Percentiles rank a stretch among this genome's conserved stretches.
These are phyloP conservation scores for Aphelenchoides bicaudatus DNA, from an alignment of 2,888 invertebrate genomes.

Conservation along the genomic window DNA sequence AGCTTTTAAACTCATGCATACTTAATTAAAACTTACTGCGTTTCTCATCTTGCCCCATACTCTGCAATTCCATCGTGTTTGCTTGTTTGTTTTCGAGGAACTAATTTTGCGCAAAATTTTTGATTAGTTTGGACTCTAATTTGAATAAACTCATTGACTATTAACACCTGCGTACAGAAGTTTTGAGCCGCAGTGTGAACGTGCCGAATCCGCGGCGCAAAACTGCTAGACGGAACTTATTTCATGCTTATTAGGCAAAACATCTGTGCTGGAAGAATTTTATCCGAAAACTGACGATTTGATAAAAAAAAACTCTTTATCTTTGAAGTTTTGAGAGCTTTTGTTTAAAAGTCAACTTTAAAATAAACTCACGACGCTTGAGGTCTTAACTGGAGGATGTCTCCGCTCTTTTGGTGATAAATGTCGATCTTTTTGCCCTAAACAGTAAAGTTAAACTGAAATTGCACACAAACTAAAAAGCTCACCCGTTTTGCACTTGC, in stretches of 20 bases:
- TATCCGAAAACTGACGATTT: conserved; percentile 21
- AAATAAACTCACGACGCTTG: conserved; percentile 18
- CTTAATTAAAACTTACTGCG: neutral
- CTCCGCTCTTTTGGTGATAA: conserved; percentile 41
- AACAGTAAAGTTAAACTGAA: conserved; percentile 7
- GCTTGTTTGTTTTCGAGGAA: neutral
- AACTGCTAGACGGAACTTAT: no score
- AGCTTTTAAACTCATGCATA: neutral
- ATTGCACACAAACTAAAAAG: neutral
- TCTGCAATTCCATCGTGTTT: neutral
- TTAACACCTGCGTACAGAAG: no score
- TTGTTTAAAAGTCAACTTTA: no score
- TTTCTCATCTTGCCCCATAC: conserved; percentile 16
- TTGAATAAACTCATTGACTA: no score
- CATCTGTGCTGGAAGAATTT: conserved; percentile 4
- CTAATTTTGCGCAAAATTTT: neutral
- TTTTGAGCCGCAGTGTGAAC: no score
- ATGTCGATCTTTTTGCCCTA: conserved; percentile 43
- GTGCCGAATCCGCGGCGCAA: no score
- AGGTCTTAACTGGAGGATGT: conserved; percentile 39
- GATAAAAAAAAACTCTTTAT: no score
- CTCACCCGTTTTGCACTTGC: conserved; percentile 4
- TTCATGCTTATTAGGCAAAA: no score
- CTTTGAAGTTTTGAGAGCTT: no score
- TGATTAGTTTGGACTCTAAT: no score